Percentiles rank a stretch among this genome's conserved stretches.
Evolutionary conservation across 2,888 invertebrate genomes (phyloP).

Genomic region (Brachynemurus nebulosus): DNA sequence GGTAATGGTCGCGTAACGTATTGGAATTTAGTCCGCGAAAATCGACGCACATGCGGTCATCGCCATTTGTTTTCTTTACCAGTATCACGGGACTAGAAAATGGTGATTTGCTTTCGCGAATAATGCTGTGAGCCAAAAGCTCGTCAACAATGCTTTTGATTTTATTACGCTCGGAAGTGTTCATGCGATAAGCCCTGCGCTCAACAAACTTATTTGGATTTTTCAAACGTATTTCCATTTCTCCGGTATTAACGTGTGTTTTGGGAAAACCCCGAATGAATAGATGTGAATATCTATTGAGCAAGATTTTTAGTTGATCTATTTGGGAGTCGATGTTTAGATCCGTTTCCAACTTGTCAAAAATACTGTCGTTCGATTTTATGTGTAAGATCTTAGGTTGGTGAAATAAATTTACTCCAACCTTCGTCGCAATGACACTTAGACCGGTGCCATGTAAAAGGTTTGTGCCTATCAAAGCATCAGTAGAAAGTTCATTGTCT

Average conservation of each 20-base stretch:
- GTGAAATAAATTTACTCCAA: no score
- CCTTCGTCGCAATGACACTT: no score
- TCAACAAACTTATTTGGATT: constrained; percentile 13
- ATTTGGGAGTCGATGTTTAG: no score
- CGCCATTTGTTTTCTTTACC: constrained; percentile 17
- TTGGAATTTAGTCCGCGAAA: constrained; percentile 19
- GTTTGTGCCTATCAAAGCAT: no score
- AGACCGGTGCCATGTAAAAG: no score
- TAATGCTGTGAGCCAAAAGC: constrained; percentile 13
- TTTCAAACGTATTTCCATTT: constrained; percentile 14
- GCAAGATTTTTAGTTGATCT: no score
- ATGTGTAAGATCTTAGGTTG: no score
- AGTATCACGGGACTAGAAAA: constrained; percentile 18
- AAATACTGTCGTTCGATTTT: no score
- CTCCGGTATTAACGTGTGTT: constrained; percentile 13
- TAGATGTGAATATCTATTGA: neutral
- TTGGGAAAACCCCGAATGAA: constrained; percentile 11
- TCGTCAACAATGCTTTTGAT: constrained; percentile 11
- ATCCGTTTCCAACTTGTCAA: no score
- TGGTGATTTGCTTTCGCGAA: constrained; percentile 17
- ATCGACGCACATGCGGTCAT: constrained; percentile 17
- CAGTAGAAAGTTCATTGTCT: no score
- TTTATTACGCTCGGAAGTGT: constrained; percentile 9
- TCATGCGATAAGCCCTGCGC: constrained; percentile 13
- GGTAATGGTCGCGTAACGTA: constrained; percentile 20